These are phyloP conservation scores for Clinocottus analis DNA, from an alignment of 2,113 vertebrate species.

Conservation along the genomic window DNA sequence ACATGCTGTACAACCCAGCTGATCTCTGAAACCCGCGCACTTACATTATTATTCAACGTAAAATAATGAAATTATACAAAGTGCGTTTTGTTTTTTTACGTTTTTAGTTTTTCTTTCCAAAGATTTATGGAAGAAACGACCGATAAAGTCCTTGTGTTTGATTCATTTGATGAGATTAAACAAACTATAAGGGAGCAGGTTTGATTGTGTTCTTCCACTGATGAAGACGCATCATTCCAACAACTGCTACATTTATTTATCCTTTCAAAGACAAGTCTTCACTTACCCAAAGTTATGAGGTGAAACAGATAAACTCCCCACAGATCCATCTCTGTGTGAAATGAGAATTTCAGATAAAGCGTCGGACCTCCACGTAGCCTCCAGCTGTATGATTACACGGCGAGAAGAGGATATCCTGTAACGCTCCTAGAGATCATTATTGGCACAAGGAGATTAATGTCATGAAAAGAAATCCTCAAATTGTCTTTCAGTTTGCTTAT, in stretches of 20 bases:
- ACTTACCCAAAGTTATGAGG: constrained; percentile 81
- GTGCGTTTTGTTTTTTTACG: not conserved
- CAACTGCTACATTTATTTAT: not conserved
- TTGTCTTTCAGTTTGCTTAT: constrained; percentile 1
- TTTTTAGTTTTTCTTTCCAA: not conserved
- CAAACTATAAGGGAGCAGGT: not conserved
- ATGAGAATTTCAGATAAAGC: constrained; percentile 31
- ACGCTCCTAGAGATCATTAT: constrained; percentile 48
- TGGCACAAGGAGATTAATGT: not conserved
- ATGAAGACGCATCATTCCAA: not conserved
- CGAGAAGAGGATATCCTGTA: constrained; percentile 41
- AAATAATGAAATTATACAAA: no score
- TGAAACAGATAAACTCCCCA: constrained; percentile 82
- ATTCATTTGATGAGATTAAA: not conserved
- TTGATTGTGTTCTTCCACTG: not conserved
- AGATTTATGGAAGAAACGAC: not conserved
- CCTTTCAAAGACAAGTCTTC: not conserved
- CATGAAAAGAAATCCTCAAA: constrained; percentile 21
- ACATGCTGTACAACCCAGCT: not conserved
- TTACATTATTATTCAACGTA: not conserved
- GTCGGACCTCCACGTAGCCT: constrained; percentile 47
- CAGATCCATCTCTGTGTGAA: constrained; percentile 78
- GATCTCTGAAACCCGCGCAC: not conserved
- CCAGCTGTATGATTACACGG: constrained; percentile 46
- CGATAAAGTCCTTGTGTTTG: not conserved